A percentile compares a stretch with the other conserved stretches of the same genome.
These are phyloP conservation scores for Leptopilina syphax DNA, from an alignment of 2,888 invertebrate species.

Conservation along the genomic window DNA sequence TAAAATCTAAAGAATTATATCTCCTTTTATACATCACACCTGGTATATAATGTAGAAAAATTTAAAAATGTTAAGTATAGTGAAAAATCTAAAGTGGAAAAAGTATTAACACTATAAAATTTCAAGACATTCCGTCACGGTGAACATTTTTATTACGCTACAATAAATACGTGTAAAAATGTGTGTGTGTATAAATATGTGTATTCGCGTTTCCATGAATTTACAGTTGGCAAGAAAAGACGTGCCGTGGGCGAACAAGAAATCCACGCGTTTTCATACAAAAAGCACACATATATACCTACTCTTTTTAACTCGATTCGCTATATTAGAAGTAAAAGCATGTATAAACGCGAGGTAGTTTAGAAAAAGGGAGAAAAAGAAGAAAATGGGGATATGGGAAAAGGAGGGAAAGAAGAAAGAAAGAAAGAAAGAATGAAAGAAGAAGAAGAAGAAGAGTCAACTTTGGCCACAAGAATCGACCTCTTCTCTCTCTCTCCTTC, in stretches of 20 bases:
- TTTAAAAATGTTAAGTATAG: background rate
- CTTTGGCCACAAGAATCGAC: slow-evolving; percentile 53
- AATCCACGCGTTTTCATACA: slow-evolving; percentile 35
- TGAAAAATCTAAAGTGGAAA: background rate
- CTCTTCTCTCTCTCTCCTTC: slow-evolving; percentile 26
- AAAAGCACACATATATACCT: slow-evolving; percentile 1
- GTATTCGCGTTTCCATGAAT: slow-evolving; percentile 27
- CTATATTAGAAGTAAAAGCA: slow-evolving; percentile 28
- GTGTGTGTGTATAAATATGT: background rate
- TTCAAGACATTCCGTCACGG: slow-evolving; percentile 11
- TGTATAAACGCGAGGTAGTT: slow-evolving; percentile 21
- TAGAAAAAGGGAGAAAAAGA: too few species aligned
- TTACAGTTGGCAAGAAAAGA: slow-evolving; percentile 34
- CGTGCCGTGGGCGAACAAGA: slow-evolving; percentile 34
- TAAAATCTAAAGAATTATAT: too few species aligned
- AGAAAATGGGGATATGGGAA: too few species aligned
- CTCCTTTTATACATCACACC: too few species aligned
- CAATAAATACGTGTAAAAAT: slow-evolving; percentile 3
- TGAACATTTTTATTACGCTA: slow-evolving; percentile 29
- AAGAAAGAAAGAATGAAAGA: too few species aligned
- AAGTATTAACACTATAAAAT: background rate
- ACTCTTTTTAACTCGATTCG: slow-evolving; percentile 7
- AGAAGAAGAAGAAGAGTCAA: slow-evolving; percentile 49
- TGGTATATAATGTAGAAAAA: background rate
- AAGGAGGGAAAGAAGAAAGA: too few species aligned